Conservation (phyloP, 2,888 invertebrate genomes). For the Pristionchus arcanus region DNA sequence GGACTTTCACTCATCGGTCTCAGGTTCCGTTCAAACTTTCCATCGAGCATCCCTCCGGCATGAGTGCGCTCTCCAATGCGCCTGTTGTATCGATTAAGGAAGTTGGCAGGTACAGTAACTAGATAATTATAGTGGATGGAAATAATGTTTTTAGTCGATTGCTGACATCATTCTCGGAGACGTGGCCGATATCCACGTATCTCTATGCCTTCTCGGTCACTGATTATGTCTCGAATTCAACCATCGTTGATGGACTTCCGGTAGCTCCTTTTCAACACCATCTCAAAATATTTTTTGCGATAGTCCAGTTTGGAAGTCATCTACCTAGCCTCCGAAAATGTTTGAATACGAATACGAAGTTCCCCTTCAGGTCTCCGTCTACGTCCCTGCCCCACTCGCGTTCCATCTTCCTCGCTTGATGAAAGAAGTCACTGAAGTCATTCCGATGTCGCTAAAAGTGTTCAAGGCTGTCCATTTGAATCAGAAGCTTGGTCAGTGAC, state of each 20-base stretch:
- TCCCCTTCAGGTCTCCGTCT: neutral
- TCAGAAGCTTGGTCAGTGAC: neutral
- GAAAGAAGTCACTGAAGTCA: neutral
- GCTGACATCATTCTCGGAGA: neutral
- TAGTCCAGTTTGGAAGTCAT: too few relatives aligned
- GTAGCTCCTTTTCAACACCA: neutral
- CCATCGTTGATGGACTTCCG: slow-evolving; percentile 12
- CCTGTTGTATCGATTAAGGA: neutral
- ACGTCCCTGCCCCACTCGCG: neutral
- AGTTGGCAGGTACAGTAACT: neutral
- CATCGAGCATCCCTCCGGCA: neutral
- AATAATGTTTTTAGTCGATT: neutral
- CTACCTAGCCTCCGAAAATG: too few relatives aligned
- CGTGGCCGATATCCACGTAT: slow-evolving; percentile 9
- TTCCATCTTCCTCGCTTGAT: neutral
- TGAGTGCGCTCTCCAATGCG: slow-evolving; percentile 3
- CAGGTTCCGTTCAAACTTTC: slow-evolving; percentile 22
- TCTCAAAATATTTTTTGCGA: too few relatives aligned
- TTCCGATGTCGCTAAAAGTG: neutral
- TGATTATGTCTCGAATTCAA: neutral
- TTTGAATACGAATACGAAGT: neutral
- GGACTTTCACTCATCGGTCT: neutral
- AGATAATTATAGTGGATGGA: neutral
- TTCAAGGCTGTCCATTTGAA: neutral
- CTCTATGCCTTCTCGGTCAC: slow-evolving; percentile 34